Conservation (phyloP, 2,888 invertebrate genomes). For the Selenia dentaria region DNA sequence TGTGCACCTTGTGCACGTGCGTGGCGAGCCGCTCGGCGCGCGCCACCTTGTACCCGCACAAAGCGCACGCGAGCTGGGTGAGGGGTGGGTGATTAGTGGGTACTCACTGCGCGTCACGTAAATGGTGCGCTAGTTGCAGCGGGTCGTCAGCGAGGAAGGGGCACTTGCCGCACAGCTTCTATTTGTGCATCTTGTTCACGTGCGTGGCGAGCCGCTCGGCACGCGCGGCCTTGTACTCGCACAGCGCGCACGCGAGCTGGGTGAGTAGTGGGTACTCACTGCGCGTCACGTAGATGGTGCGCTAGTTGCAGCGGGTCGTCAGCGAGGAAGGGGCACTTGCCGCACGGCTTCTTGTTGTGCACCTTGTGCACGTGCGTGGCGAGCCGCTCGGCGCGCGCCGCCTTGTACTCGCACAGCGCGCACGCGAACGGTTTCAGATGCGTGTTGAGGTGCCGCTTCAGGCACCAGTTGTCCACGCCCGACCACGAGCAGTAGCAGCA, state of each 20-base stretch:
- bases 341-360: slow-evolving; percentile 95
- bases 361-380: slow-evolving; percentile 96
- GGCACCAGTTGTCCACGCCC: slow-evolving; percentile 97
- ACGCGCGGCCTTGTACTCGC: slow-evolving; percentile 97
- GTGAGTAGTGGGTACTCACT: slow-evolving; percentile 92
- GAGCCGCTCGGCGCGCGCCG: slow-evolving; percentile 94
- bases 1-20: slow-evolving; percentile 96
- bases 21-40: slow-evolving; percentile 95
- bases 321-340: slow-evolving; percentile 94
- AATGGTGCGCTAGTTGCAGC: slow-evolving; percentile 91
- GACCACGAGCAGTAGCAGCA: slow-evolving; percentile 97
- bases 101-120: slow-evolving; percentile 90
- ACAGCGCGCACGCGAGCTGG: slow-evolving; percentile 94
- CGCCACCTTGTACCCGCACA: slow-evolving; percentile 97
- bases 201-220: slow-evolving; percentile 95
- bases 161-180: slow-evolving; percentile 95
- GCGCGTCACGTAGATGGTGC: slow-evolving; percentile 90
- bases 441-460: slow-evolving; percentile 96
- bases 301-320: slow-evolving; percentile 93
- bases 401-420: slow-evolving; percentile 96
- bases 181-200: slow-evolving; percentile 96
- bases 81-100: slow-evolving; percentile 89
- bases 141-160: slow-evolving; percentile 94
- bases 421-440: slow-evolving; percentile 97
- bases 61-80: slow-evolving; percentile 95